Conservation (phyloP, 2,113 vertebrate genomes). For the Mugil cephalus region DNA sequence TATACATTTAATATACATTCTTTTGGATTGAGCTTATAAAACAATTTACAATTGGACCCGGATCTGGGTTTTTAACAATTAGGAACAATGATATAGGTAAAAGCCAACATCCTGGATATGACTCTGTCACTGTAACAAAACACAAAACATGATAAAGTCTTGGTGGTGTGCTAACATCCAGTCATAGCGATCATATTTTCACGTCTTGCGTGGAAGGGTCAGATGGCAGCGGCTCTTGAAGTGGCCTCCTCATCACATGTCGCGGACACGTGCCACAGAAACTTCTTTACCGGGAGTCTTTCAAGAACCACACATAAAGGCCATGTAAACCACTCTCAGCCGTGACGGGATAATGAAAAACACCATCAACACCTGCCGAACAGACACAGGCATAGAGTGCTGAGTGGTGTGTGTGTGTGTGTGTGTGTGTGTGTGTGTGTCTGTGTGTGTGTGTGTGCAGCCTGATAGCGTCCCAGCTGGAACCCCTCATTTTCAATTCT, state of each 20-base stretch:
- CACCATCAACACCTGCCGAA: constrained; percentile 21
- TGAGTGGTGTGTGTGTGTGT: background rate
- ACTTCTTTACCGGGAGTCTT: constrained; percentile 19
- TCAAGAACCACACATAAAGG: background rate
- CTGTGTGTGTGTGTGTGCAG: background rate
- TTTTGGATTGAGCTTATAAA: constrained; percentile 21
- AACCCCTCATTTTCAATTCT: constrained; percentile 4
- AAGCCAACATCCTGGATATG: background rate
- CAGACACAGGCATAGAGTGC: constrained; percentile 15
- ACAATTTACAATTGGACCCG: background rate
- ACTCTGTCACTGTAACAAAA: constrained; percentile 3
- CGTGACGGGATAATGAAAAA: constrained; percentile 19
- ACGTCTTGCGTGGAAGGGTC: background rate
- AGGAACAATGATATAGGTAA: background rate
- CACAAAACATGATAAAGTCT: background rate
- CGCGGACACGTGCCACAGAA: constrained; percentile 7
- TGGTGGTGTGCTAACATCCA: background rate
- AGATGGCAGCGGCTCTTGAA: constrained; percentile 1
- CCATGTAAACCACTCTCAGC: constrained; percentile 1
- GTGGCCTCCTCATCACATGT: background rate
- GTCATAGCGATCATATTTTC: background rate
- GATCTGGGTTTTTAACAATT: background rate
- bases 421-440: background rate
- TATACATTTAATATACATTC: constrained; percentile 24
- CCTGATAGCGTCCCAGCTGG: background rate